Evolutionary conservation across 1,140 invertebrate genomes (phyloP), one percentile per base, ranked within the genome.

Genomic region (Drosophila sechellia): DNA sequence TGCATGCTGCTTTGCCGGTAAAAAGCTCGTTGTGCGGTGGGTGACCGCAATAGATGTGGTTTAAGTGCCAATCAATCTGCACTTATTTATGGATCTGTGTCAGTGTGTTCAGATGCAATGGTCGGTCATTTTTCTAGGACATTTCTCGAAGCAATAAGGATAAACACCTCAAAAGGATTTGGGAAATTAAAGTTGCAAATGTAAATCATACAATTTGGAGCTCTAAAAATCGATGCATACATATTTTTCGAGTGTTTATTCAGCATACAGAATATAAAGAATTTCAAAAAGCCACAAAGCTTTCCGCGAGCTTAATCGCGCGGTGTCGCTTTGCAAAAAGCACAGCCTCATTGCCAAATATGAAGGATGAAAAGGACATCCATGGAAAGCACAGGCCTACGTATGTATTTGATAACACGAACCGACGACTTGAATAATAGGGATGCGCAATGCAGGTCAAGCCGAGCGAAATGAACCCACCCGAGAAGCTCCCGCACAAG

Each of bases 371-470:
- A 61, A 53, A 34, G 37, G 17, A 61, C 50, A 52, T 43, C 20
- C 59, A 22, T 1, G 22, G 37, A 61, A 61, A 50, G 49, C 27
- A 50, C 27, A 50, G 27, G 15, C 27, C 10, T 50, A 12, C 17
- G 49, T 50, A 50, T 50, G 27, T 50, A 50, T 50, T 50, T 50
- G 31, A 50, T 17, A 40, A 55, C 40, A 4, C 22, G 22, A 37
- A 48, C 8, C 15, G 35, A 65, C 15, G 35, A 65, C 43, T 40
- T 34, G 42, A 34, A 43, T 35, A 37, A 64, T 39, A 65, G 43
- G 61, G 25, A 65, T 64, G 63, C 63, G 63, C 63, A 65, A 65
- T 64, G 58, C 63, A 59, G 59, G 61, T 65, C 61, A 63, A 65
- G 34, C 15, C 61, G 57, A 61, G 31, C 15, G 22, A 45, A 64